A percentile compares a stretch with the other conserved stretches of the same genome.
phyloP scores from a whole-genome alignment of 2,888 invertebrate species.

The Trichogramma dendrolimi region DNA sequence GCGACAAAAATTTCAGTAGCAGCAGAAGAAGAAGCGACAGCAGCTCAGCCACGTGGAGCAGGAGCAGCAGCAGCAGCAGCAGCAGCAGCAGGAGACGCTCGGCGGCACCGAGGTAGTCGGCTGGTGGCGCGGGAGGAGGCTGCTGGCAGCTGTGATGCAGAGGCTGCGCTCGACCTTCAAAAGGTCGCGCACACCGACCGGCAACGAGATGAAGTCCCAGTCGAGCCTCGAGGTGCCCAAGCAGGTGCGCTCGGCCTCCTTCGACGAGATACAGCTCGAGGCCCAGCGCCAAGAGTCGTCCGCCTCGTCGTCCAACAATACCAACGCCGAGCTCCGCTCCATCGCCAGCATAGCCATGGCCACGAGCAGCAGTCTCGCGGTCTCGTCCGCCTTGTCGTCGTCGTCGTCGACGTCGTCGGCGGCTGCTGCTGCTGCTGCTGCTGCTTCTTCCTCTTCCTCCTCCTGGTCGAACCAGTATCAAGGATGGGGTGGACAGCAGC shows the following conservation, averaged over 20 bases:
- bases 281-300: conserved; percentile 60
- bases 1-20: not conserved
- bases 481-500: no score
- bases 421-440: conserved; percentile 10
- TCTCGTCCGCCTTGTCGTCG: not conserved
- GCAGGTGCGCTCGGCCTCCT: conserved; percentile 84
- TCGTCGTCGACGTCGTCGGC: not conserved
- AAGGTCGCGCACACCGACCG: conserved; percentile 82
- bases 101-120: not conserved
- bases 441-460: conserved; percentile 41
- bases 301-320: not conserved
- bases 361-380: conserved; percentile 24
- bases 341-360: conserved; percentile 28
- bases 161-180: conserved; percentile 81
- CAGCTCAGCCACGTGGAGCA: not conserved
- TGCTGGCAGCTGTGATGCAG: conserved; percentile 68
- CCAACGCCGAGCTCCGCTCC: conserved; percentile 33
- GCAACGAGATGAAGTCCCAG: conserved; percentile 87
- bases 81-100: conserved; percentile 6
- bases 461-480: conserved; percentile 35
- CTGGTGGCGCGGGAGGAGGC: conserved; percentile 55
- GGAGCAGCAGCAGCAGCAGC: not conserved
- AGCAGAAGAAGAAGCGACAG: not conserved
- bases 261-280: conserved; percentile 83
- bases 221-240: conserved; percentile 87